Percentiles rank a stretch among this genome's conserved stretches.
These are phyloP conservation scores for Fissipunctia ypsillon DNA, from an alignment of 2,888 invertebrate genomes.

Conservation along the genomic window DNA sequence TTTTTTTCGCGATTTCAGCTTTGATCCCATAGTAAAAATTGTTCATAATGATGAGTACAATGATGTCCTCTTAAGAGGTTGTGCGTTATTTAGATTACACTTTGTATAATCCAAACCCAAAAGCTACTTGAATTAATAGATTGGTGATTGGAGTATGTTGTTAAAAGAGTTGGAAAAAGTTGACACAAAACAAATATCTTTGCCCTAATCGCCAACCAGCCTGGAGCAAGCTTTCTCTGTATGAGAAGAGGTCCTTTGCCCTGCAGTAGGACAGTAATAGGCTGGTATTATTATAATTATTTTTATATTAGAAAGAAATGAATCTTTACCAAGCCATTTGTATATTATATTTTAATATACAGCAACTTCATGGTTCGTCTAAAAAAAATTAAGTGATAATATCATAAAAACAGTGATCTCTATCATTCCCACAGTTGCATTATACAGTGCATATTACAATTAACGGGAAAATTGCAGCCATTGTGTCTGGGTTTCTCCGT, in stretches of 20 bases:
- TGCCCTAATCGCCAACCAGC: neutral
- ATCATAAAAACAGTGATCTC: neutral
- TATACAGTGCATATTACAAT: neutral
- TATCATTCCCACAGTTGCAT: neutral
- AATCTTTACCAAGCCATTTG: neutral
- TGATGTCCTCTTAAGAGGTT: too few relatives aligned
- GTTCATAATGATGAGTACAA: too few relatives aligned
- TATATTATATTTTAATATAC: neutral
- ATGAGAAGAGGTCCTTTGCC: neutral
- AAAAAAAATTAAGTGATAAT: neutral
- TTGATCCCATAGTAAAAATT: too few relatives aligned
- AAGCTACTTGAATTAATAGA: neutral
- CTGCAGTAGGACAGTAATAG: neutral
- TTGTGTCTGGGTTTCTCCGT: slow-evolving; percentile 20
- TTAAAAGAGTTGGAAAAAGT: neutral
- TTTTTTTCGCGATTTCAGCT: too few relatives aligned
- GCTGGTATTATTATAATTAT: neutral
- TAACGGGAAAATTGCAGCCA: slow-evolving; percentile 2
- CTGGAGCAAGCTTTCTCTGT: neutral
- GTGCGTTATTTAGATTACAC: too few relatives aligned
- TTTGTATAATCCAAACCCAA: neutral
- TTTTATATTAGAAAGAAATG: neutral
- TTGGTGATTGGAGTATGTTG: neutral
- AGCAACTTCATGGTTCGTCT: neutral
- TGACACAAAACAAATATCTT: neutral